phyloP scores from a whole-genome alignment of 1,140 invertebrate species.

The Drosophila pachea region DNA sequence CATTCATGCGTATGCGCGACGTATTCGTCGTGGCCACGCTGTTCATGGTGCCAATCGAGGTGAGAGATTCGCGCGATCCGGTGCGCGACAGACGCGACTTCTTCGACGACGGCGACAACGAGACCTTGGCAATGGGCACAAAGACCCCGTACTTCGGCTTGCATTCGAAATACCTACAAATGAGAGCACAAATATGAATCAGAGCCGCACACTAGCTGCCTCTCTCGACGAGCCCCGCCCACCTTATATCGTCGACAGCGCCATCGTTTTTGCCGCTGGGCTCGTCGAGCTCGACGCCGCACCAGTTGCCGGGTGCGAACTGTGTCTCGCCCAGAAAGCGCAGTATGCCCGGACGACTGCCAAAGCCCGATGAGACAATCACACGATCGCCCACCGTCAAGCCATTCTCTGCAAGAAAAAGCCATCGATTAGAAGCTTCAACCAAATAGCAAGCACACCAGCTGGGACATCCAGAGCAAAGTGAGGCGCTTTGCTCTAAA shows the following conservation, averaged over 20 bases:
- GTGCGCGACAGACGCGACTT: constrained; percentile 85
- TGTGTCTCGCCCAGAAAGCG: constrained; percentile 91
- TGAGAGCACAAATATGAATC: not conserved
- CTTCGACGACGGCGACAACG: constrained; percentile 87
- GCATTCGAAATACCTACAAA: constrained; percentile 95
- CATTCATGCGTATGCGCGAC: constrained; percentile 78
- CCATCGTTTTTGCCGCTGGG: constrained; percentile 97
- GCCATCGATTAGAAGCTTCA: not conserved
- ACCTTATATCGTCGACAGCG: constrained; percentile 92
- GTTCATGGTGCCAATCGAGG: constrained; percentile 86
- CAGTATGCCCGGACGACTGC: constrained; percentile 92
- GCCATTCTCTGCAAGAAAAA: constrained; percentile 58
- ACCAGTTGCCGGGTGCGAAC: constrained; percentile 95
- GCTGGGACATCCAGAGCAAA: too few species aligned
- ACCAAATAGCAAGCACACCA: too few species aligned
- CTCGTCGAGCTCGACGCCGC: constrained; percentile 96
- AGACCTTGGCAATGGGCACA: constrained; percentile 92
- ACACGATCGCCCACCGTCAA: constrained; percentile 93
- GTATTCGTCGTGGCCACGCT: constrained; percentile 84
- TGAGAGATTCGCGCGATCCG: constrained; percentile 92
- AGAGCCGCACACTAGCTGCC: not conserved
- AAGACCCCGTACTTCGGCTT: constrained; percentile 94
- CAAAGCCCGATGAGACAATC: constrained; percentile 89
- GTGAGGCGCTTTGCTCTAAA: too few species aligned
- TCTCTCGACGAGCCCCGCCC: not conserved